Conservation (phyloP, 2,113 vertebrate genomes). For the Notechis scutatus region DNA sequence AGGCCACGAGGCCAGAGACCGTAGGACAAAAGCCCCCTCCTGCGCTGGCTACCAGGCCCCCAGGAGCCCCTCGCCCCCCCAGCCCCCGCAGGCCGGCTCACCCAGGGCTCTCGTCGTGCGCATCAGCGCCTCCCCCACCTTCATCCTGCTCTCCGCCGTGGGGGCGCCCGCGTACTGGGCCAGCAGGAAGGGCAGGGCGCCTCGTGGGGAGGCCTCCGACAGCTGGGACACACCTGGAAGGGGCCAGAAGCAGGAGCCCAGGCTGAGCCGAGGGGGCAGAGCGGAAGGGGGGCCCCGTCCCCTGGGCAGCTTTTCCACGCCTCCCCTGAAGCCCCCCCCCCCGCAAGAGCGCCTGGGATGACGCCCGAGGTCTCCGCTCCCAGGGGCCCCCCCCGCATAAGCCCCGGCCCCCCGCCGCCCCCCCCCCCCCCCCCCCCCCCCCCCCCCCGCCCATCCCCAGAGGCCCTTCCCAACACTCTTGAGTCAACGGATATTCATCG, state of each 20-base stretch:
- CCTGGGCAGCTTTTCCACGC: neutral
- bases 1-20: too few relatives aligned
- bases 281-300: neutral
- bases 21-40: neutral
- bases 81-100: conserved; percentile 64
- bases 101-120: conserved; percentile 82
- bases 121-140: conserved; percentile 92
- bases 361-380: neutral
- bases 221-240: conserved; percentile 78
- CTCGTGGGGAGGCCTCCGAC: conserved; percentile 79
- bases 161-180: conserved; percentile 66
- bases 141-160: conserved; percentile 80
- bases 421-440: neutral
- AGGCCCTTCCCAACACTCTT: neutral
- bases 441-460: neutral
- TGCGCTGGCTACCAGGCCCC: neutral
- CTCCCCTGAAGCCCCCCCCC: neutral
- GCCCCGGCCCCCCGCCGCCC: neutral
- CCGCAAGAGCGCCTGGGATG: neutral
- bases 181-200: conserved; percentile 78
- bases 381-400: neutral
- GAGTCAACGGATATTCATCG: neutral
- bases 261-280: neutral
- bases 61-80: too few relatives aligned
- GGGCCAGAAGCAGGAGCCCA: neutral